A percentile compares a stretch with the other conserved stretches of the same genome.
Conservation (phyloP, 2,797 vertebrate genomes). For the Argentina silus region DNA sequence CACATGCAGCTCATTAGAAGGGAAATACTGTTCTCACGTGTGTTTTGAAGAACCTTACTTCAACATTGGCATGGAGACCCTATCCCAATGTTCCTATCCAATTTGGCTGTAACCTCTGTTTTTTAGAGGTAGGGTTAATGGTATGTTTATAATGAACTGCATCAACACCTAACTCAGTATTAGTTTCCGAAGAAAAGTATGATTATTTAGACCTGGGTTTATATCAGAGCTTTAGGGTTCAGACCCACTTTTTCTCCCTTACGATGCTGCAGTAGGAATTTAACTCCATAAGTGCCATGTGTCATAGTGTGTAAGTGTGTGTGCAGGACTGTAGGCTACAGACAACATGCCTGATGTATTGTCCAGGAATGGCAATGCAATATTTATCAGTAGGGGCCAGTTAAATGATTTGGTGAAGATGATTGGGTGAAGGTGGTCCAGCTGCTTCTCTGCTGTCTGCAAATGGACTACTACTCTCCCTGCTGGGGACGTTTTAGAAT, state of each 20-base stretch:
- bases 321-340: neutral
- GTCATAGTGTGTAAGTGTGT: neutral
- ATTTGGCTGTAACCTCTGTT: neutral
- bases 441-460: too few relatives aligned
- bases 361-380: too few relatives aligned
- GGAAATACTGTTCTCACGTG: constrained; percentile 22
- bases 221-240: neutral
- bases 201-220: neutral
- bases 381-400: too few relatives aligned
- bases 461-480: too few relatives aligned
- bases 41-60: neutral
- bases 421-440: too few relatives aligned
- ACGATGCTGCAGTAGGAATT: neutral
- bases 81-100: neutral
- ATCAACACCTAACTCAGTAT: neutral
- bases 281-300: neutral
- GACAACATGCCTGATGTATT: neutral
- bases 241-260: neutral
- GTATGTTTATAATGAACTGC: neutral
- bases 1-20: constrained; percentile 29
- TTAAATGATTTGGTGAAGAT: too few relatives aligned
- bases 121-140: neutral
- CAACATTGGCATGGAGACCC: neutral
- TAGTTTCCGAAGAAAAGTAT: neutral
- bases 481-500: too few relatives aligned